Evolutionary conservation across 2,113 vertebrate species (phyloP).

Genomic region (Hymenochirus boettgeri): DNA sequence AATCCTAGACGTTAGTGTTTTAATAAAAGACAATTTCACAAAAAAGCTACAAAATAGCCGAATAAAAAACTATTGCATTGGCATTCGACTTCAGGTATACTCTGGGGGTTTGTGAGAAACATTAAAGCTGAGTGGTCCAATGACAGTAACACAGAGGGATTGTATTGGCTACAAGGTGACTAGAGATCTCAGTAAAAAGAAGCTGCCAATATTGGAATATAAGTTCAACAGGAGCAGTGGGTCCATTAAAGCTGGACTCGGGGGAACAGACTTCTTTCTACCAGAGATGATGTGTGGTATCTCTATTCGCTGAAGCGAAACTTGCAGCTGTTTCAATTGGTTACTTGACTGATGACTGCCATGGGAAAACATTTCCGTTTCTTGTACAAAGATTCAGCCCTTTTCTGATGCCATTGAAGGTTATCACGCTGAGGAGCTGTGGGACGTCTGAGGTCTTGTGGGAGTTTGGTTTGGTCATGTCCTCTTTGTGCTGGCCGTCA

Average conservation of each 20-base stretch:
- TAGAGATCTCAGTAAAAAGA: too few relatives aligned
- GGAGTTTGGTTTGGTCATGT: constrained; percentile 53
- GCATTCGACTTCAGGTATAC: too few relatives aligned
- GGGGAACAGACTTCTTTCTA: constrained; percentile 57
- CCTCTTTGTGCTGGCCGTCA: constrained; percentile 40
- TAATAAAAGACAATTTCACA: too few relatives aligned
- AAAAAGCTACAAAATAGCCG: too few relatives aligned
- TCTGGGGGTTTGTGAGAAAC: too few relatives aligned
- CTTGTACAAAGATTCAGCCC: constrained; percentile 64
- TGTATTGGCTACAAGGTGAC: too few relatives aligned
- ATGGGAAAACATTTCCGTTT: constrained; percentile 55
- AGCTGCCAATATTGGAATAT: too few relatives aligned
- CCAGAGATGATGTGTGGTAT: constrained; percentile 69
- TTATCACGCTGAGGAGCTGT: constrained; percentile 76
- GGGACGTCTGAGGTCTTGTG: constrained; percentile 63
- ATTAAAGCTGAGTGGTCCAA: too few relatives aligned
- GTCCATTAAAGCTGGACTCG: constrained; percentile 79
- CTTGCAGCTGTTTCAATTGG: constrained; percentile 44
- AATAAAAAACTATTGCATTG: too few relatives aligned
- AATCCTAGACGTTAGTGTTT: too few relatives aligned
- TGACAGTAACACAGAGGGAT: too few relatives aligned
- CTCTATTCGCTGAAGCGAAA: constrained; percentile 64
- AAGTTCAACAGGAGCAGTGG: too few relatives aligned
- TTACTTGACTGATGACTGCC: constrained; percentile 37
- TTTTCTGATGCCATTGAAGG: constrained; percentile 60